Conservation (phyloP, 2,888 invertebrate genomes). For the Melanostoma scalare region DNA sequence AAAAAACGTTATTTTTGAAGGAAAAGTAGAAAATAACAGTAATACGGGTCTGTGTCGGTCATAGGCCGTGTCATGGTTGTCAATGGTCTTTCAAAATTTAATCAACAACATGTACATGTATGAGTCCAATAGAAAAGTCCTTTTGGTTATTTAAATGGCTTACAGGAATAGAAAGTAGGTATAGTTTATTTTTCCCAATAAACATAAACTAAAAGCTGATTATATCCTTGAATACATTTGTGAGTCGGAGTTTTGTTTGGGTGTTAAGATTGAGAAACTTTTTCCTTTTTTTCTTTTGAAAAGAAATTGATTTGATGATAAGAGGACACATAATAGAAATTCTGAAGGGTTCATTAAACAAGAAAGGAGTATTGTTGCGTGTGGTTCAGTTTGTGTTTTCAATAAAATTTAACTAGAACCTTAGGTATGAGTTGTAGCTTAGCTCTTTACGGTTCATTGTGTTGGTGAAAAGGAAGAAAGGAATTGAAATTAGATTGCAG, state of each 20-base stretch:
- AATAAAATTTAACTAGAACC: too few relatives aligned
- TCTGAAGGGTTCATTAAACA: conserved; percentile 3
- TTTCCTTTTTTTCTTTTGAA: neutral
- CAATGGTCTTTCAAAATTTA: conserved; percentile 58
- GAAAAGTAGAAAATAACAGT: conserved; percentile 21
- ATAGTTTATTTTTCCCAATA: conserved; percentile 25
- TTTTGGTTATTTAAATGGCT: conserved; percentile 27
- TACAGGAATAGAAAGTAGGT: neutral
- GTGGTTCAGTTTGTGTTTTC: too few relatives aligned
- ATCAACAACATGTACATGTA: conserved; percentile 53
- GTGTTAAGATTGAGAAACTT: neutral
- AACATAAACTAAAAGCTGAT: conserved; percentile 33
- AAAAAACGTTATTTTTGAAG: neutral
- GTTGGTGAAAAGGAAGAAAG: too few relatives aligned
- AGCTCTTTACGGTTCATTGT: too few relatives aligned
- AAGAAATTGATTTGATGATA: conserved; percentile 16
- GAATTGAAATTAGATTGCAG: too few relatives aligned
- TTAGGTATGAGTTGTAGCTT: too few relatives aligned
- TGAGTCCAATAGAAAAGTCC: conserved; percentile 15
- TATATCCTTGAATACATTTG: neutral
- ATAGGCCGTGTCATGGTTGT: conserved; percentile 13
- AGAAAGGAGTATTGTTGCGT: neutral
- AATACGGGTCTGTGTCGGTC: neutral
- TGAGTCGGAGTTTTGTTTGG: neutral
- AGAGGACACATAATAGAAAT: neutral